These are phyloP conservation scores for Troides helena DNA, from an alignment of 2,888 invertebrate species.

Conservation along the genomic window DNA sequence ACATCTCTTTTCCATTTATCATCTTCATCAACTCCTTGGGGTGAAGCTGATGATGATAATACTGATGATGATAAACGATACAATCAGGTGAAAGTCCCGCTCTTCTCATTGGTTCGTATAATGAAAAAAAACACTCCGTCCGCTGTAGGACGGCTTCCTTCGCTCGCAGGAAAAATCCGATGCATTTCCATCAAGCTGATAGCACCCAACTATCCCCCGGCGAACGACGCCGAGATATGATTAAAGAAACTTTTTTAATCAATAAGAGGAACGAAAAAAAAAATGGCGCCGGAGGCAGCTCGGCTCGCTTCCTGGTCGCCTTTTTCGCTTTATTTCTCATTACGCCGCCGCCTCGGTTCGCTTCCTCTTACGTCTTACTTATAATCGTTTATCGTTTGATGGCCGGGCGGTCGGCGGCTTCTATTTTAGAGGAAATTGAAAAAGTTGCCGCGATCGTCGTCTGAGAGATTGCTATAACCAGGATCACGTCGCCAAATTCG, in stretches of 20 bases:
- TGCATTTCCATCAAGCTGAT: conserved; percentile 7
- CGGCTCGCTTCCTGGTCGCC: conserved; percentile 37
- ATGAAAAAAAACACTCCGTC: too few species aligned
- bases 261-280: conserved; percentile 32
- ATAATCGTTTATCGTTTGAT: conserved; percentile 78
- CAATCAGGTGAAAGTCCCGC: too few species aligned
- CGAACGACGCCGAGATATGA: conserved; percentile 40
- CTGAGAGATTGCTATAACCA: conserved; percentile 28
- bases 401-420: conserved; percentile 50
- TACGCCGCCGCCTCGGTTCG: conserved; percentile 39
- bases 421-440: conserved; percentile 67
- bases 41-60: too few species aligned
- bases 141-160: not conserved
- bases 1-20: too few species aligned
- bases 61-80: too few species aligned
- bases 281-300: conserved; percentile 40
- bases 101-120: too few species aligned
- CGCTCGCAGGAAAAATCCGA: conserved; percentile 2
- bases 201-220: conserved; percentile 22
- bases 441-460: conserved; percentile 54
- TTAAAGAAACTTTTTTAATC: conserved; percentile 74
- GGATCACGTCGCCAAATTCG: not conserved
- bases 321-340: conserved; percentile 66
- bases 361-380: conserved; percentile 70
- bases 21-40: too few species aligned